A percentile compares a stretch with the other conserved stretches of the same genome.
Evolutionary conservation across 2,797 vertebrate genomes (phyloP).

Genomic region (Agapornis canus): DNA sequence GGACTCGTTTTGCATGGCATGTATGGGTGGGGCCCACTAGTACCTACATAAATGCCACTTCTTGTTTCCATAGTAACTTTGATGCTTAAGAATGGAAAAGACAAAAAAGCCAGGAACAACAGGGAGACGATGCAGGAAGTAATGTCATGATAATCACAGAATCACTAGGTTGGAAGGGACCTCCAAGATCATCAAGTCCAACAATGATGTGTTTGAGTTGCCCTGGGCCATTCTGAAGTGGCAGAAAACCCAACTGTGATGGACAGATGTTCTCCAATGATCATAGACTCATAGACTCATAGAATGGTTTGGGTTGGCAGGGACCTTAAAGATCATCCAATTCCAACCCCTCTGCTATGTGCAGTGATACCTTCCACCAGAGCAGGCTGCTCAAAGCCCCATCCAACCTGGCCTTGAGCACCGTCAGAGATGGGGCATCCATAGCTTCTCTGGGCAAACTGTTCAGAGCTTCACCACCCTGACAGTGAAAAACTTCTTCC

Average conservation of each 20-base stretch:
- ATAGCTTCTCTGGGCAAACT: not conserved
- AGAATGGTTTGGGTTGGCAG: not conserved
- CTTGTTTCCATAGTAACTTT: conserved; percentile 74
- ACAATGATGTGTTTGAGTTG: not conserved
- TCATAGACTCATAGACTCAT: not conserved
- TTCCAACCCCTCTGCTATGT: not conserved
- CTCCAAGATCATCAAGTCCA: too few species aligned
- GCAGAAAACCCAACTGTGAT: not conserved
- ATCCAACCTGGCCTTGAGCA: not conserved
- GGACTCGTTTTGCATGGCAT: conserved; percentile 21
- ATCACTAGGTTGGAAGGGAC: too few species aligned
- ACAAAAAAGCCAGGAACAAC: conserved; percentile 8
- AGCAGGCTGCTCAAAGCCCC: not conserved
- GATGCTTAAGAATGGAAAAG: conserved; percentile 58
- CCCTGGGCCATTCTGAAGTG: not conserved
- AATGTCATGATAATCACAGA: too few species aligned
- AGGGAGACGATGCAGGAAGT: not conserved
- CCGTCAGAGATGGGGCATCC: not conserved
- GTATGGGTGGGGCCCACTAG: conserved; percentile 5
- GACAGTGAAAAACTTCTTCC: not conserved
- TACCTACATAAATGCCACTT: conserved; percentile 23
- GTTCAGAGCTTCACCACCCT: not conserved
- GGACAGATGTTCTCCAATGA: not conserved
- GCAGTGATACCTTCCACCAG: not conserved
- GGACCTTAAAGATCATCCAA: not conserved